Percentiles rank a stretch among this genome's conserved stretches.
Evolutionary conservation across 2,113 vertebrate genomes (phyloP).

Genomic region (Coptodon rendalli): DNA sequence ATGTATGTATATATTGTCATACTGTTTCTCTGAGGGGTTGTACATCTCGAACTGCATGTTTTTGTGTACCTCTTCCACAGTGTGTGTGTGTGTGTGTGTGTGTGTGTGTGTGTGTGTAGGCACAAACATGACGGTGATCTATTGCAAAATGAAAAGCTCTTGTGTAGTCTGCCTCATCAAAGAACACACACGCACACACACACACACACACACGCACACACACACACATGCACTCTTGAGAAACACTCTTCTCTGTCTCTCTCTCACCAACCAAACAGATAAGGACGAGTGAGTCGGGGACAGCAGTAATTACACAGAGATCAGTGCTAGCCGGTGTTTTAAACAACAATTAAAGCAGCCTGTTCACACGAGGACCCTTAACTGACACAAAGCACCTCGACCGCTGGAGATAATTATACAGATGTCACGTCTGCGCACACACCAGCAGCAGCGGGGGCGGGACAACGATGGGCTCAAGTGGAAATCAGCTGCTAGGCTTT

Average conservation of each 20-base stretch:
- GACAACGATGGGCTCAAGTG: not conserved
- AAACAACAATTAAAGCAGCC: not conserved
- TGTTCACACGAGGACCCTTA: not conserved
- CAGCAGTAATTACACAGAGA: not conserved
- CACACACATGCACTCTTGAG: not conserved
- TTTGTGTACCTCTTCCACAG: not conserved
- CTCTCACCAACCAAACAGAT: not conserved
- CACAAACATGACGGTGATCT: not conserved
- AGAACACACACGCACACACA: not conserved
- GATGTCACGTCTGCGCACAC: not conserved
- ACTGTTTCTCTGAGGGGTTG: not conserved
- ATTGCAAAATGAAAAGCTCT: not conserved
- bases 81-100: not conserved
- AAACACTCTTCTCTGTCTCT: not conserved
- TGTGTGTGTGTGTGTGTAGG: not conserved
- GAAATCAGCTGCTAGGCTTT: not conserved
- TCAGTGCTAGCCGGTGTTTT: not conserved
- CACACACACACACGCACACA: not conserved
- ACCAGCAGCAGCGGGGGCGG: not conserved
- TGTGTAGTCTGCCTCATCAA: not conserved
- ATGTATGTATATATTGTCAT: not conserved
- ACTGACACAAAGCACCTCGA: not conserved
- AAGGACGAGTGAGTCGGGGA: not conserved
- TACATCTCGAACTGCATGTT: not conserved
- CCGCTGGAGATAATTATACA: not conserved